Percentiles rank a stretch among this genome's conserved stretches.
Evolutionary conservation across 1,140 invertebrate genomes (phyloP).

Genomic region (Penaeus indicus): DNA sequence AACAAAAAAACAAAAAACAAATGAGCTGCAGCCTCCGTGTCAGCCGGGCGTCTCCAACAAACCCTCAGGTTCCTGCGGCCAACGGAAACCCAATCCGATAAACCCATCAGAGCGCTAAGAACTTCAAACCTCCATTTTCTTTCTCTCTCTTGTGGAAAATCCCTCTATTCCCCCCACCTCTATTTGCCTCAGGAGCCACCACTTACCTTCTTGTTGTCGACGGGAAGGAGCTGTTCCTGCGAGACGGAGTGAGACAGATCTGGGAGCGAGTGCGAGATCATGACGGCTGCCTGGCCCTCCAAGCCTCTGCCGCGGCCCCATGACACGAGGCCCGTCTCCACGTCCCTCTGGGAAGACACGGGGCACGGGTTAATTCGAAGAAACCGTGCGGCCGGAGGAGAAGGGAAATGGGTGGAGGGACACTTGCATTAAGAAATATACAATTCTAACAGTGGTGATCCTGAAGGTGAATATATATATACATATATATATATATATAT

Average conservation of each 20-base stretch:
- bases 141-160: neutral
- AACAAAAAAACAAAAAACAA: too few species aligned
- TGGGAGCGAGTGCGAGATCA: constrained; percentile 81
- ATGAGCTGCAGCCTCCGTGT: too few species aligned
- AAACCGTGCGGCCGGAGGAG: neutral
- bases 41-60: too few species aligned
- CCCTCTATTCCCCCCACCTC: neutral
- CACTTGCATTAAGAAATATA: too few species aligned
- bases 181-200: too few species aligned
- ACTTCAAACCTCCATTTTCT: neutral
- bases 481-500: too few species aligned
- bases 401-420: neutral
- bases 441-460: too few species aligned
- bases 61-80: too few species aligned
- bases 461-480: too few species aligned
- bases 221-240: constrained; percentile 78
- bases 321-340: constrained; percentile 42
- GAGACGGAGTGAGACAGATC: constrained; percentile 80
- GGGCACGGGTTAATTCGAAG: neutral
- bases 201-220: constrained; percentile 69
- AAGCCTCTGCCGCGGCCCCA: constrained; percentile 40
- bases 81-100: too few species aligned
- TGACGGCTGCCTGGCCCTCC: constrained; percentile 40
- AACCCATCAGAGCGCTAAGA: too few species aligned
- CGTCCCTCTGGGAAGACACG: constrained; percentile 33